phyloP scores from a whole-genome alignment of 2,113 vertebrate genomes.

The Colistium nudipinnis region DNA sequence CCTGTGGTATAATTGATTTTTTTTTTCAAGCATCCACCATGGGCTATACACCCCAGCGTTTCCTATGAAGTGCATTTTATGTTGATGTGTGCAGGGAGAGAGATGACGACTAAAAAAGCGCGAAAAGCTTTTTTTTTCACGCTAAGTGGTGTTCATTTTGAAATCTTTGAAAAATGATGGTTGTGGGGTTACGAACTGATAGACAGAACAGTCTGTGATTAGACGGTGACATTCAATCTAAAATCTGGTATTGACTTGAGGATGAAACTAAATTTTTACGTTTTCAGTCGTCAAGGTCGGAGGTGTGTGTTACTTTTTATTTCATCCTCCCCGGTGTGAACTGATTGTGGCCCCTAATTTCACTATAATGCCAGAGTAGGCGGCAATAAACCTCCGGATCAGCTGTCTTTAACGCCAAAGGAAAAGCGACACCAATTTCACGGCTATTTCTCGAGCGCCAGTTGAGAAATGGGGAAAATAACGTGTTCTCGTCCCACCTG shows the following conservation, averaged over 20 bases:
- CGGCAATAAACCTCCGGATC: constrained; percentile 21
- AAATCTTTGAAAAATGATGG: too few species aligned
- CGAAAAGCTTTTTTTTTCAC: too few species aligned
- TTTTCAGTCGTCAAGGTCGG: background rate
- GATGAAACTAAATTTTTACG: constrained; percentile 23
- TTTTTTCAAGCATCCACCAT: background rate
- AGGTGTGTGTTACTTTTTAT: background rate
- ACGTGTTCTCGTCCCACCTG: constrained; percentile 20
- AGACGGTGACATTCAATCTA: constrained; percentile 1
- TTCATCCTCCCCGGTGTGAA: background rate
- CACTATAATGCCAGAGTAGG: constrained; percentile 14
- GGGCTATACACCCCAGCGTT: background rate
- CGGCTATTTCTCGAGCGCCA: constrained; percentile 28
- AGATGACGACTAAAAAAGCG: background rate
- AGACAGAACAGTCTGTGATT: too few species aligned
- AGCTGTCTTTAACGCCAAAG: constrained; percentile 33
- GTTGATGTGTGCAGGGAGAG: background rate
- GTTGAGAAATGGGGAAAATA: constrained; percentile 37
- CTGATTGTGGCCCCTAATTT: constrained; percentile 28
- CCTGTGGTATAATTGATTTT: background rate
- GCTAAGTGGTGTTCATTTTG: too few species aligned
- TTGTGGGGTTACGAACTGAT: too few species aligned
- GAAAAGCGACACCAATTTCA: constrained; percentile 31
- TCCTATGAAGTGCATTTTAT: background rate
- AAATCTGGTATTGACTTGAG: constrained; percentile 5